Percentiles rank a stretch among this genome's conserved stretches.
These are phyloP conservation scores for Pandemis corylana DNA, from an alignment of 2,888 invertebrate species.

Conservation along the genomic window DNA sequence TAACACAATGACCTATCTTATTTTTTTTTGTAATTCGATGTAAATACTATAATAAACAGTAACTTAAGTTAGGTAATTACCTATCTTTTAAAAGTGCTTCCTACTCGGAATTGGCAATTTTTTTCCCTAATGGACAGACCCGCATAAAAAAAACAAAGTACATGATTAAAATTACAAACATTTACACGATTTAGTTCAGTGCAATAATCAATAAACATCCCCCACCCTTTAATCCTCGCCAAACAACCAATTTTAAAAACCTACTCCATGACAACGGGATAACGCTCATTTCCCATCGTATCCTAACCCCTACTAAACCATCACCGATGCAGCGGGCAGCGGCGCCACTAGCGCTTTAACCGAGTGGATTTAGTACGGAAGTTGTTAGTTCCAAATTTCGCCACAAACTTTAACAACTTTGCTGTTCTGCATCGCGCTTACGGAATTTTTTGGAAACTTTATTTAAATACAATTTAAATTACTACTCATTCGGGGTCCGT, in stretches of 20 bases:
- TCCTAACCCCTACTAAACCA: not conserved
- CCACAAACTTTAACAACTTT: not conserved
- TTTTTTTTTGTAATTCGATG: no score
- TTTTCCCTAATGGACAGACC: no score
- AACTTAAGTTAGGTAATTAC: no score
- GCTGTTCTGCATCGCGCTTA: conserved; percentile 2
- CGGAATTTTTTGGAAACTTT: not conserved
- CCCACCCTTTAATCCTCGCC: not conserved
- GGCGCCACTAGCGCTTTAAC: conserved; percentile 1
- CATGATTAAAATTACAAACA: no score
- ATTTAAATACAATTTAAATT: not conserved
- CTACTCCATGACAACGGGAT: not conserved
- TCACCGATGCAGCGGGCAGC: not conserved
- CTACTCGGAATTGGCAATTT: no score
- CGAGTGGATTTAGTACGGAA: not conserved
- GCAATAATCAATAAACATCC: not conserved
- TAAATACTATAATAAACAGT: no score
- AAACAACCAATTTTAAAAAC: not conserved
- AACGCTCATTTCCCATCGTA: not conserved
- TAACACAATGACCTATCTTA: no score
- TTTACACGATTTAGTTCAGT: not conserved
- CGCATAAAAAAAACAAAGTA: no score
- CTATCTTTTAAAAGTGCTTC: no score
- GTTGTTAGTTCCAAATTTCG: not conserved
- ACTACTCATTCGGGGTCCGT: not conserved